phyloP scores from a whole-genome alignment of 2,888 invertebrate genomes.

The Latrodectus elegans region DNA sequence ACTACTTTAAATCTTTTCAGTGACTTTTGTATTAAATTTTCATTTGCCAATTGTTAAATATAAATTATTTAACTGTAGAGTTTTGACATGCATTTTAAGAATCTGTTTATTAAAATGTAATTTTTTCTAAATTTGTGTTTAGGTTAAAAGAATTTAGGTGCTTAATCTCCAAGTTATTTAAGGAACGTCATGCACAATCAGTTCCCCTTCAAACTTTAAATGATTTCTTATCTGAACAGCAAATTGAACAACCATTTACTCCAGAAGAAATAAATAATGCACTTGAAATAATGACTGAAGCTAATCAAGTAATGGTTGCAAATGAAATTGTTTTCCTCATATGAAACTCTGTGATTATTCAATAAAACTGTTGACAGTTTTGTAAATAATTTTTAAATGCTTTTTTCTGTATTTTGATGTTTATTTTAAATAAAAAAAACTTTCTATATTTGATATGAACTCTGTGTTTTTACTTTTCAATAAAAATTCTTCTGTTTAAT shows the following conservation, averaged over 20 bases:
- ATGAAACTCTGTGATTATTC: conserved; percentile 75
- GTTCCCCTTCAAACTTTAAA: conserved; percentile 82
- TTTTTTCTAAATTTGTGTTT: neutral
- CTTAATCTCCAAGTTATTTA: conserved; percentile 84
- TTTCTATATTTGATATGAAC: too few relatives aligned
- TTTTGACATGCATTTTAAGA: too few relatives aligned
- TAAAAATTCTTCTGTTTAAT: too few relatives aligned
- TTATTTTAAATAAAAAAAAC: too few relatives aligned
- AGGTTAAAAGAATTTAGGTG: conserved; percentile 83
- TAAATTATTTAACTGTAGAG: too few relatives aligned
- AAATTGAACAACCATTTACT: conserved; percentile 73
- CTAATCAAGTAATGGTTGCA: conserved; percentile 93
- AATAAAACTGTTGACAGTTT: too few relatives aligned
- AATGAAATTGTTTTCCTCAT: conserved; percentile 89
- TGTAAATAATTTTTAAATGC: too few relatives aligned
- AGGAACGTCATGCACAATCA: conserved; percentile 85
- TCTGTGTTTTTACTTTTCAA: too few relatives aligned
- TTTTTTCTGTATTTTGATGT: too few relatives aligned
- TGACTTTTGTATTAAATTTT: too few relatives aligned
- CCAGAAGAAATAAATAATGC: conserved; percentile 85
- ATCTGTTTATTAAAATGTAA: neutral
- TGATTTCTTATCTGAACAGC: conserved; percentile 80
- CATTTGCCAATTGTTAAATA: too few relatives aligned
- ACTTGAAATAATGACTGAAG: conserved; percentile 87
- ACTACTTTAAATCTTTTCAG: too few relatives aligned